phyloP scores from a whole-genome alignment of 2,113 vertebrate genomes.

The Mionectes macconnelli region DNA sequence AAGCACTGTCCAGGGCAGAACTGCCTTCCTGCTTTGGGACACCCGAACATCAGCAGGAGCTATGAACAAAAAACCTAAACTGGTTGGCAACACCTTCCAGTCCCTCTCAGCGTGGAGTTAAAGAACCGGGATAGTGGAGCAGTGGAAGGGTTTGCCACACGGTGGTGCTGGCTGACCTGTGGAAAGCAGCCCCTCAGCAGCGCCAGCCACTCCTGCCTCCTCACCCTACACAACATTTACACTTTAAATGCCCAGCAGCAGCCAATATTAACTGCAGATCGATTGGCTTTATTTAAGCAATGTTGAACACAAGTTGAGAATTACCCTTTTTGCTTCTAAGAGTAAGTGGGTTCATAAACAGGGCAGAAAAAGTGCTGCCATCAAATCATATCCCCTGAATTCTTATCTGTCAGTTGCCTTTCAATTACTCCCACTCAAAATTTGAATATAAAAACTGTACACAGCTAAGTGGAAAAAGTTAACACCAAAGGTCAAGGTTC shows the following conservation, averaged over 20 bases:
- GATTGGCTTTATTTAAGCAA: background rate
- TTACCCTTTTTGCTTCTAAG: background rate
- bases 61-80: rapidly evolving
- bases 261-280: background rate
- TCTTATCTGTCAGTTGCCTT: background rate
- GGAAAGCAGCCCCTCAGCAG: background rate
- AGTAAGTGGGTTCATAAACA: background rate
- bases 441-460: background rate
- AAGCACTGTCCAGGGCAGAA: background rate
- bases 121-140: background rate
- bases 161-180: conserved; percentile 21
- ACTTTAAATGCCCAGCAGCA: background rate
- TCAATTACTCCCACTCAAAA: background rate
- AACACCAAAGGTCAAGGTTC: background rate
- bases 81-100: background rate
- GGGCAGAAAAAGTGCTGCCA: background rate
- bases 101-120: rapidly evolving
- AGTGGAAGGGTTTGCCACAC: background rate
- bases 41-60: background rate
- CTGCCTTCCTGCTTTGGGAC: background rate
- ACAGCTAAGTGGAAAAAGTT: background rate
- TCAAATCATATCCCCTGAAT: background rate
- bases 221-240: rapidly evolving
- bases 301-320: background rate
- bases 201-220: background rate